Percentiles rank a stretch among this genome's conserved stretches.
Evolutionary conservation across 2,113 vertebrate species (phyloP).

Genomic region (Prietella phreatophila): DNA sequence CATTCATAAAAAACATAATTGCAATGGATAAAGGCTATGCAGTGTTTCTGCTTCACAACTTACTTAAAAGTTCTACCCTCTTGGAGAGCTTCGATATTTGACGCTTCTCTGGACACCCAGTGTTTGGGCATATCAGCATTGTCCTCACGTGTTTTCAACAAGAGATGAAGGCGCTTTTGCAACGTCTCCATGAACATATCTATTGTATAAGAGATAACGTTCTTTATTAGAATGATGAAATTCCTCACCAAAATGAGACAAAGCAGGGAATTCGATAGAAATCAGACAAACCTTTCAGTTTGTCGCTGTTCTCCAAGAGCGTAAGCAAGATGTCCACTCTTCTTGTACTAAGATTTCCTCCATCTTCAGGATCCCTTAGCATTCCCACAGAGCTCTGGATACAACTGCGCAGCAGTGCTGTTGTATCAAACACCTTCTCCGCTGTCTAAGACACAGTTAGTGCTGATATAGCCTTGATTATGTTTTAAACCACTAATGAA

Average conservation of each 20-base stretch:
- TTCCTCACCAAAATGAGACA: background rate
- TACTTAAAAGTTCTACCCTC: slow-evolving; percentile 96
- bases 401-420: slow-evolving; percentile 82
- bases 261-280: background rate
- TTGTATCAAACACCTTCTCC: slow-evolving; percentile 78
- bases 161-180: slow-evolving; percentile 75
- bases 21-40: background rate
- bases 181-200: slow-evolving; percentile 76
- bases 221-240: background rate
- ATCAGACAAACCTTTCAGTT: slow-evolving; percentile 66
- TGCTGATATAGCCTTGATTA: background rate
- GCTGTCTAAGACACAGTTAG: slow-evolving; percentile 24
- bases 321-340: slow-evolving; percentile 83
- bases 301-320: slow-evolving; percentile 70
- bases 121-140: slow-evolving; percentile 60
- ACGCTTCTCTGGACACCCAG: slow-evolving; percentile 87
- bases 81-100: slow-evolving; percentile 88
- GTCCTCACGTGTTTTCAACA: slow-evolving; percentile 77
- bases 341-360: slow-evolving; percentile 70
- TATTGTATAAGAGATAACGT: slow-evolving; percentile 56
- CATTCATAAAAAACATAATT: background rate
- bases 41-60: background rate
- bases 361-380: slow-evolving; percentile 76
- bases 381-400: slow-evolving; percentile 89
- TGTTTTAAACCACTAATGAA: background rate